These are phyloP conservation scores for Andrena flavipes DNA, from an alignment of 2,888 invertebrate genomes.

Conservation along the genomic window DNA sequence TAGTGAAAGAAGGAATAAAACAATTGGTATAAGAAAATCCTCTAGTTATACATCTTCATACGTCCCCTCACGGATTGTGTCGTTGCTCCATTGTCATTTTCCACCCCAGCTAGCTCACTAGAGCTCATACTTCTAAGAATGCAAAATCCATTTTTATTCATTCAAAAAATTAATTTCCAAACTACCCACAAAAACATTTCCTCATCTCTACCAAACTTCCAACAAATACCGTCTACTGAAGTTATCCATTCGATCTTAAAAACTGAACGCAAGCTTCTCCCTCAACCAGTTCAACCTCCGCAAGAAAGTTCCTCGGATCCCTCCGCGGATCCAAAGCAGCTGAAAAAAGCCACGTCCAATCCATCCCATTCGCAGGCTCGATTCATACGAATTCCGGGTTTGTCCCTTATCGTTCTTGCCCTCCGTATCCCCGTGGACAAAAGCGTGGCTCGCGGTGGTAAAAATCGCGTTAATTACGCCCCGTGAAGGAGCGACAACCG, in stretches of 20 bases:
- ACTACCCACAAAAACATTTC: background rate
- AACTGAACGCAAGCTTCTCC: background rate
- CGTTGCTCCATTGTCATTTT: too few relatives aligned
- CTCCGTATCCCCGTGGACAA: background rate
- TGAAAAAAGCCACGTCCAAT: background rate
- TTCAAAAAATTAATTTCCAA: too few relatives aligned
- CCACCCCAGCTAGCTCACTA: too few relatives aligned
- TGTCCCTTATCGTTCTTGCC: background rate
- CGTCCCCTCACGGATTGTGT: too few relatives aligned
- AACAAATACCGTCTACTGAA: background rate
- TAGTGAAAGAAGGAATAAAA: background rate
- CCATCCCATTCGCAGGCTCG: background rate
- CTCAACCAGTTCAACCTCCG: background rate
- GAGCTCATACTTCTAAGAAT: too few relatives aligned
- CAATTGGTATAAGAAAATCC: too few relatives aligned
- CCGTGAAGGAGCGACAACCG: constrained; percentile 28
- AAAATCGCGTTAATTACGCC: constrained; percentile 41
- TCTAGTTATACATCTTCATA: too few relatives aligned
- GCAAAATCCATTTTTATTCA: too few relatives aligned
- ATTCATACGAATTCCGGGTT: constrained; percentile 29
- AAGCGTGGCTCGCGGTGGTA: background rate
- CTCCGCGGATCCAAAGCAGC: background rate
- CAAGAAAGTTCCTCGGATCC: constrained; percentile 2
- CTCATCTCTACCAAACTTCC: background rate
- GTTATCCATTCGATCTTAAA: background rate